Evolutionary conservation across 1,140 invertebrate genomes (phyloP).

Genomic region (Cherax destructor): DNA sequence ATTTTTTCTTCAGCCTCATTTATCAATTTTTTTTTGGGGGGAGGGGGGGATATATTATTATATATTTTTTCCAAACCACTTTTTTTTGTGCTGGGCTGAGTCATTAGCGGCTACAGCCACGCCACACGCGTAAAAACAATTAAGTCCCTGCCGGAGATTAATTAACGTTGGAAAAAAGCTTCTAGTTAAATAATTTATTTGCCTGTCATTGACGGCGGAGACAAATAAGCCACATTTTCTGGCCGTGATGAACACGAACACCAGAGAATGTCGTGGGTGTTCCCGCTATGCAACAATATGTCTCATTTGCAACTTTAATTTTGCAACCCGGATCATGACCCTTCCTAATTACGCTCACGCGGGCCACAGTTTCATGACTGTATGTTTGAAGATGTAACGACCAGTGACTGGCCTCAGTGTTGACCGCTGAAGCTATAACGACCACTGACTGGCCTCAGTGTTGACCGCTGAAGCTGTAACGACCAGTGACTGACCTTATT

Average conservation of each 20-base stretch:
- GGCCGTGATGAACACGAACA: background rate
- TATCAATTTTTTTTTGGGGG: too few relatives aligned
- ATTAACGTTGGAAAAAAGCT: background rate
- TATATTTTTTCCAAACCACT: background rate
- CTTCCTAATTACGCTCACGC: background rate
- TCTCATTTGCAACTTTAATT: background rate
- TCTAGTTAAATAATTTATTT: slow-evolving; percentile 14
- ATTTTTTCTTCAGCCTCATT: too few relatives aligned
- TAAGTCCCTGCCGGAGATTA: background rate
- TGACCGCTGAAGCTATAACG: background rate
- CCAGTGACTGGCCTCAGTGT: too few relatives aligned
- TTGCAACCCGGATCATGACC: background rate
- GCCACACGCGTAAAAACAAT: background rate
- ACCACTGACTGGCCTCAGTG: too few relatives aligned
- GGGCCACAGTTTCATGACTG: background rate
- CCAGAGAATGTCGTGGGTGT: background rate
- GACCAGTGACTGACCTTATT: too few relatives aligned
- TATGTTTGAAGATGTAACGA: background rate
- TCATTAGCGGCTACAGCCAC: background rate
- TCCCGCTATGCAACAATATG: background rate
- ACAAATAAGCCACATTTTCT: slow-evolving; percentile 4
- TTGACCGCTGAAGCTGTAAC: too few relatives aligned
- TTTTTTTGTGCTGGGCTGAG: background rate
- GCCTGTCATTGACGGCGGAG: slow-evolving; percentile 3
- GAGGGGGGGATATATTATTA: too few relatives aligned